Percentiles rank a stretch among this genome's conserved stretches.
Evolutionary conservation across 2,797 vertebrate species (phyloP).

Genomic region (Chelon labrosus): DNA sequence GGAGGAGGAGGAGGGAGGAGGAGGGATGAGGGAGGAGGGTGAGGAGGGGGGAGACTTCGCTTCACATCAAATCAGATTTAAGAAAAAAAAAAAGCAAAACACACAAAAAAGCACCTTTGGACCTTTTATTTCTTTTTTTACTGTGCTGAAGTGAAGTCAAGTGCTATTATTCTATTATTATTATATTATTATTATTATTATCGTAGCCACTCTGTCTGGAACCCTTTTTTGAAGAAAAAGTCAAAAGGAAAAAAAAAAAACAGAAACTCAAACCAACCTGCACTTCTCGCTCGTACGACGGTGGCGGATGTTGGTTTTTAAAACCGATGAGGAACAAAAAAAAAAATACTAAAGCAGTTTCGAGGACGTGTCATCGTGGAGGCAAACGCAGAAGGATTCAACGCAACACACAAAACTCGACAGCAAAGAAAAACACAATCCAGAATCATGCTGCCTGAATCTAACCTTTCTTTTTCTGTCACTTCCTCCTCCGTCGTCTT

Average conservation of each 20-base stretch:
- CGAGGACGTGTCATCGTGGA: slow-evolving; percentile 19
- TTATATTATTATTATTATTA: slow-evolving; percentile 62
- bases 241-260: slow-evolving; percentile 45
- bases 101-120: slow-evolving; percentile 69
- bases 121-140: slow-evolving; percentile 69
- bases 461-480: slow-evolving; percentile 36
- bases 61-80: slow-evolving; percentile 76
- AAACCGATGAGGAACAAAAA: slow-evolving; percentile 65
- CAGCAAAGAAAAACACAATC: slow-evolving; percentile 49
- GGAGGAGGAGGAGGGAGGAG: not conserved
- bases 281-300: slow-evolving; percentile 74
- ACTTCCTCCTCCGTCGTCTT: slow-evolving; percentile 1
- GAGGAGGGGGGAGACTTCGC: slow-evolving; percentile 58
- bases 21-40: not conserved
- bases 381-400: slow-evolving; percentile 64
- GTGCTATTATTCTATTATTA: slow-evolving; percentile 74
- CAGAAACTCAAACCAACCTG: slow-evolving; percentile 64
- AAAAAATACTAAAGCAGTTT: slow-evolving; percentile 37
- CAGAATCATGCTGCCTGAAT: slow-evolving; percentile 71
- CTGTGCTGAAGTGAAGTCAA: slow-evolving; percentile 80
- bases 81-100: slow-evolving; percentile 50
- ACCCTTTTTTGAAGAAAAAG: slow-evolving; percentile 70
- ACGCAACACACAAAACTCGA: slow-evolving; percentile 45
- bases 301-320: slow-evolving; percentile 71
- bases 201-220: slow-evolving; percentile 74